phyloP scores from a whole-genome alignment of 2,797 vertebrate species.

The Menidia menidia region DNA sequence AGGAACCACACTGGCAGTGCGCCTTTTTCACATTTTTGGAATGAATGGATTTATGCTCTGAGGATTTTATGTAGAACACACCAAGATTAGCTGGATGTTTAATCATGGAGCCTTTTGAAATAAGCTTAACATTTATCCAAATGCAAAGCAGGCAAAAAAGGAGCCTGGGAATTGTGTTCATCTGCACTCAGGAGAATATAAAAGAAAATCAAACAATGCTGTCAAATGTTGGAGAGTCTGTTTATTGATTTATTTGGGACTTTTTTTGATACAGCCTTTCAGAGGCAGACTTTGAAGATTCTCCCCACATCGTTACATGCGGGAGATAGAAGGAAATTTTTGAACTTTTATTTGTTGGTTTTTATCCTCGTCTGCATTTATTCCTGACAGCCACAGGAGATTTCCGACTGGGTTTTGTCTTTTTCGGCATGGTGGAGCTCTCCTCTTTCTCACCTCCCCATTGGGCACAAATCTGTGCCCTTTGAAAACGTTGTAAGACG shows the following conservation, averaged over 20 bases:
- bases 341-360: constrained; percentile 17
- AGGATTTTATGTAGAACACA: constrained; percentile 57
- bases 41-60: constrained; percentile 61
- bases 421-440: constrained; percentile 50
- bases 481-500: constrained; percentile 62
- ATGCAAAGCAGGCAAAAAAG: constrained; percentile 30
- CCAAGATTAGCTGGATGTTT: constrained; percentile 71
- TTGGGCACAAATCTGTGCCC: constrained; percentile 58
- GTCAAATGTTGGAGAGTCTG: constrained; percentile 42
- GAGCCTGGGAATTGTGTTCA: constrained; percentile 45
- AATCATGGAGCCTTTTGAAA: constrained; percentile 73
- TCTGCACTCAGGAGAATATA: constrained; percentile 37
- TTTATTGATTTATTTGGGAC: constrained; percentile 64
- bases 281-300: constrained; percentile 40
- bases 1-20: constrained; percentile 27
- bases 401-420: constrained; percentile 57
- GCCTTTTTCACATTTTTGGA: constrained; percentile 37
- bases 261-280: constrained; percentile 51
- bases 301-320: constrained; percentile 38
- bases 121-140: constrained; percentile 67
- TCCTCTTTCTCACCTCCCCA: constrained; percentile 63
- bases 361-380: constrained; percentile 46
- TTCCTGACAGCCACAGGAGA: constrained; percentile 50
- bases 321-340: constrained; percentile 38
- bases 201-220: constrained; percentile 36